Percentiles rank a stretch among this genome's conserved stretches.
These are phyloP conservation scores for Lates japonicus DNA, from an alignment of 2,797 vertebrate species.

Conservation along the genomic window DNA sequence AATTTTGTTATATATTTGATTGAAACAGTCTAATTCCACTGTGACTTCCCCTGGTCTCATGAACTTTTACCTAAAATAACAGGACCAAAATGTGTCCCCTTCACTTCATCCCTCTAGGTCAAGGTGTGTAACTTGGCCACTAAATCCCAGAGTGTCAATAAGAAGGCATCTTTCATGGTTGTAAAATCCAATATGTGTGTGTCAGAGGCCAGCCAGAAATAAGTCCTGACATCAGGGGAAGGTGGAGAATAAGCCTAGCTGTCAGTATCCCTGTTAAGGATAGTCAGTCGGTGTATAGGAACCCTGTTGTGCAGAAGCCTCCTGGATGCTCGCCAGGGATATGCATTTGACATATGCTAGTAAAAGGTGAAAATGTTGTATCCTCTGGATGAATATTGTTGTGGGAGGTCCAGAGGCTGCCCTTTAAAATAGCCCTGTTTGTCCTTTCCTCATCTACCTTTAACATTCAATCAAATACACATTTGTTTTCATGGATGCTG, in stretches of 20 bases:
- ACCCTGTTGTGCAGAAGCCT: constrained; percentile 50
- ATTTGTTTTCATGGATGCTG: constrained; percentile 5
- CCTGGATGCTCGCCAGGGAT: constrained; percentile 53
- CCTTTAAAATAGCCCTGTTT: constrained; percentile 28
- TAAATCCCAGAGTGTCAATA: constrained; percentile 46
- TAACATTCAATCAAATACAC: constrained; percentile 7
- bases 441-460: constrained; percentile 1
- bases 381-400: constrained; percentile 48
- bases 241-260: constrained; percentile 67
- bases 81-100: not conserved
- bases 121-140: constrained; percentile 9
- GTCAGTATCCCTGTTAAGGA: constrained; percentile 68
- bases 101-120: constrained; percentile 9
- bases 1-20: not conserved
- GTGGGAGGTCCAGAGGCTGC: constrained; percentile 28
- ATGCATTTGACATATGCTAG: constrained; percentile 64
- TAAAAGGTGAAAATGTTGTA: constrained; percentile 66
- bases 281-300: constrained; percentile 50
- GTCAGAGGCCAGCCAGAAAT: constrained; percentile 59
- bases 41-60: not conserved
- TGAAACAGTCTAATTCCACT: not conserved
- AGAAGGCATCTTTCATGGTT: constrained; percentile 45
- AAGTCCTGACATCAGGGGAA: constrained; percentile 62
- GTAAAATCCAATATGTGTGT: constrained; percentile 66
- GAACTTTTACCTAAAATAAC: not conserved